Conservation (phyloP, 2,888 invertebrate species). For the Cryptocheilus praepositus region DNA sequence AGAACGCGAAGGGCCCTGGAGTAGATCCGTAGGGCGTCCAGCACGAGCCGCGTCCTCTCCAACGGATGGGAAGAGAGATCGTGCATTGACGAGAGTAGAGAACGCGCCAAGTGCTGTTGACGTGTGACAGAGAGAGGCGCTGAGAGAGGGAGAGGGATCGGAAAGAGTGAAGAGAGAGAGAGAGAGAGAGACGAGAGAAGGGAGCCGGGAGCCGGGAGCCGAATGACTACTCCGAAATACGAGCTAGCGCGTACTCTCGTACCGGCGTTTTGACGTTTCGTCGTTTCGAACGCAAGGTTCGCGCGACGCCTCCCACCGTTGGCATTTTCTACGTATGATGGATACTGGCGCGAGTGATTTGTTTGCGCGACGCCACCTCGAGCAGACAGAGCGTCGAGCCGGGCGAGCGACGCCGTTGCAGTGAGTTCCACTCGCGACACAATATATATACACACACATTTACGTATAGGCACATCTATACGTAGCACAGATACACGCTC, state of each 20-base stretch:
- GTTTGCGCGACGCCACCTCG: conserved; percentile 50
- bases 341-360: conserved; percentile 58
- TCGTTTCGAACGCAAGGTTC: not conserved
- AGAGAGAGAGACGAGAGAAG: conserved; percentile 8
- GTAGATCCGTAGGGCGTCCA: too few species aligned
- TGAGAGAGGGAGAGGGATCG: conserved; percentile 1
- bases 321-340: conserved; percentile 51
- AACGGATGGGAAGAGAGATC: not conserved
- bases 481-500: too few species aligned
- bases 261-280: conserved; percentile 57
- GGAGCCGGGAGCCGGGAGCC: conserved; percentile 12
- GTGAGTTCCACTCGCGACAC: conserved; percentile 29
- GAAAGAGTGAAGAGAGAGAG: conserved; percentile 1
- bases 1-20: too few species aligned
- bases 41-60: too few species aligned
- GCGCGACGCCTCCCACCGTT: too few species aligned
- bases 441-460: too few species aligned
- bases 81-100: not conserved
- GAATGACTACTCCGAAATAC: conserved; percentile 24
- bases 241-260: conserved; percentile 23
- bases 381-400: conserved; percentile 57
- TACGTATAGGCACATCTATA: too few species aligned
- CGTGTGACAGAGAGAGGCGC: too few species aligned
- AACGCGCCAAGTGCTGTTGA: not conserved
- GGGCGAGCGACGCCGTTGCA: conserved; percentile 34